Evolutionary conservation across 1,140 invertebrate genomes (phyloP).

Genomic region (Limonius californicus): DNA sequence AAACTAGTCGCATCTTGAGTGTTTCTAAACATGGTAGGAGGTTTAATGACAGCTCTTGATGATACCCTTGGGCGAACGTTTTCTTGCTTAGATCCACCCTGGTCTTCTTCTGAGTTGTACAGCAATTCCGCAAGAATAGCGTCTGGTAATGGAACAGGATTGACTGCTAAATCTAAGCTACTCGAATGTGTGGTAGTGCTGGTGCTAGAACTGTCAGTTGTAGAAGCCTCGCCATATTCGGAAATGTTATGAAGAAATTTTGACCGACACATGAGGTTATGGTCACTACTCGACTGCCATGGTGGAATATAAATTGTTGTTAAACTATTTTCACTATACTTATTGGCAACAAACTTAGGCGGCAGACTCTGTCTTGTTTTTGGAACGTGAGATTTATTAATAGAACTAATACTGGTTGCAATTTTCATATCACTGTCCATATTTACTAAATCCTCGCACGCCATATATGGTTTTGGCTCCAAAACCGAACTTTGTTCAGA

Average conservation of each 20-base stretch:
- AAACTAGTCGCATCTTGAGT: slow-evolving; percentile 19
- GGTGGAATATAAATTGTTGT: slow-evolving; percentile 54
- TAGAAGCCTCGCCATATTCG: not conserved
- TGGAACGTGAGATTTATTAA: slow-evolving; percentile 33
- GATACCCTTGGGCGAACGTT: not conserved
- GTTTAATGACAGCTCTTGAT: slow-evolving; percentile 47
- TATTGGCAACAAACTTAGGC: slow-evolving; percentile 55
- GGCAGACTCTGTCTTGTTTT: slow-evolving; percentile 47
- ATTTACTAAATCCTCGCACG: slow-evolving; percentile 62
- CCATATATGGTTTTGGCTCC: slow-evolving; percentile 51
- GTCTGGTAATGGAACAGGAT: slow-evolving; percentile 49
- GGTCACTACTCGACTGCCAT: slow-evolving; percentile 49
- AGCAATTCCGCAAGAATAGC: slow-evolving; percentile 50
- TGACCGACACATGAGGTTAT: slow-evolving; percentile 25
- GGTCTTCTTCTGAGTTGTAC: slow-evolving; percentile 43
- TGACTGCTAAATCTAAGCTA: slow-evolving; percentile 51
- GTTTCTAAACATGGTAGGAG: slow-evolving; percentile 52
- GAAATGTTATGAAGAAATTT: not conserved
- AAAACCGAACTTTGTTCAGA: slow-evolving; percentile 57
- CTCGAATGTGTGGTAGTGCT: slow-evolving; percentile 50
- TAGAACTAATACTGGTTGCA: slow-evolving; percentile 23
- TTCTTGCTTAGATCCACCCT: not conserved
- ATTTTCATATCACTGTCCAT: slow-evolving; percentile 54
- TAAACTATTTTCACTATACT: slow-evolving; percentile 51
- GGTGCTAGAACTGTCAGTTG: slow-evolving; percentile 18